Evolutionary conservation across 2,888 invertebrate genomes (phyloP), one percentile per base, ranked within the genome.

Genomic region (Agrochola macilenta): DNA sequence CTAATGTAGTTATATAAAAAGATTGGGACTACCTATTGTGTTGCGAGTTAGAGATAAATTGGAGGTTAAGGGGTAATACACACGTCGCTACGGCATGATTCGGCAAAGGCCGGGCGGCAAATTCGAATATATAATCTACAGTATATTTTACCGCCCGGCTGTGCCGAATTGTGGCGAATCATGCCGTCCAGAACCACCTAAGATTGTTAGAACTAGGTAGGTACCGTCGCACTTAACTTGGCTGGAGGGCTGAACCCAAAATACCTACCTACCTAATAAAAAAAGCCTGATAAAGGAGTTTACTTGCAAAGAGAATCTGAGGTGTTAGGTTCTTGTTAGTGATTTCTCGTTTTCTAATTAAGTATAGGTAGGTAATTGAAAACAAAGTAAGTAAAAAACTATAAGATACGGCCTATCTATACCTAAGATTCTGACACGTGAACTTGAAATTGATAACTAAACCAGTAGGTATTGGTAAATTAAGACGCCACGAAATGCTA

Each of bases 341-440:
- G 23, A 23, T 54, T 54, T 54, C 5, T 5, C 7, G 26, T 39
- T 66, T 73, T 73, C 4, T 23, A n/a, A n/a, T n/a, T n/a, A 54
- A 54, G 63, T 17, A 54, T 4, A 20, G 17, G 1, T 63, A n/a
- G 11, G 11, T 26, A 61, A 39, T 52, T 52, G 12, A 43, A 49
- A 76, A 78, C 20, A 54, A 63, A 69, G 35, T 9, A 64, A n/a
- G n/a, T n/a, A n/a, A 46, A 61, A 49, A 57, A 39, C 39, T 39
- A 35, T 35, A 3, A 35, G 35, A 4, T 35, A 35, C 35, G 35
- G 35, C 4, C 35, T 23, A 5, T 39, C 35, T 23, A 5, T 39
- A 63, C 43, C 65, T 46, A 30, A 30, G 17, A 69, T 63, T 46
- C n/a, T 39, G 66, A 49, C 43, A 46, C 30, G 23, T 46, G 26